These are phyloP conservation scores for Leucophora obtusa DNA, from an alignment of 2,888 invertebrate genomes.

Conservation along the genomic window DNA sequence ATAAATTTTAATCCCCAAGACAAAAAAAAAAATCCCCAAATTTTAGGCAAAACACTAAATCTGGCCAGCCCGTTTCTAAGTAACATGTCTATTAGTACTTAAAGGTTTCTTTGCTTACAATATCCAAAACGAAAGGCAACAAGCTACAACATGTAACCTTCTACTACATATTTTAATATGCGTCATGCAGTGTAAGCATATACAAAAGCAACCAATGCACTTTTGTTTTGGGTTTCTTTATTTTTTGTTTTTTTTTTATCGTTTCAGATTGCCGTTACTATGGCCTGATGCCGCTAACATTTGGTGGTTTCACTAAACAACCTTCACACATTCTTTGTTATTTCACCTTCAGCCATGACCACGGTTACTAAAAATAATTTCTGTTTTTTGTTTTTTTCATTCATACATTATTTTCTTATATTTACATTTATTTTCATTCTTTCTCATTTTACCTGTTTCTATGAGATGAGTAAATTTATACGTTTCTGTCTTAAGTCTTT, in stretches of 20 bases:
- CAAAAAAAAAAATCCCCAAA: too few relatives aligned
- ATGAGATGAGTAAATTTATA: slow-evolving; percentile 7
- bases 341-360: slow-evolving; percentile 77
- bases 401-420: slow-evolving; percentile 28
- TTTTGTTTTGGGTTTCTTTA: slow-evolving; percentile 20
- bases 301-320: slow-evolving; percentile 74
- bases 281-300: slow-evolving; percentile 20
- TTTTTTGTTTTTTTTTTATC: slow-evolving; percentile 14
- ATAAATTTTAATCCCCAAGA: too few relatives aligned
- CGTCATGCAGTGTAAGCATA: slow-evolving; percentile 60
- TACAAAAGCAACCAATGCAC: slow-evolving; percentile 24
- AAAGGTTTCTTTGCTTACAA: slow-evolving; percentile 51
- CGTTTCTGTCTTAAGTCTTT: slow-evolving; percentile 51
- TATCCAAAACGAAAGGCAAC: neutral
- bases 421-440: slow-evolving; percentile 49
- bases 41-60: too few relatives aligned
- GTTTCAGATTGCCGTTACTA: slow-evolving; percentile 6
- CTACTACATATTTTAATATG: slow-evolving; percentile 30
- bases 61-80: too few relatives aligned
- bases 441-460: slow-evolving; percentile 19
- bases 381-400: slow-evolving; percentile 63
- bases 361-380: slow-evolving; percentile 74
- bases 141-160: slow-evolving; percentile 33
- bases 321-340: slow-evolving; percentile 76
- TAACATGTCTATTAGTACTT: slow-evolving; percentile 39